Percentiles rank a stretch among this genome's conserved stretches.
phyloP scores from a whole-genome alignment of 64 coral and sea anemone species.

The Pocillopora damicornis region DNA sequence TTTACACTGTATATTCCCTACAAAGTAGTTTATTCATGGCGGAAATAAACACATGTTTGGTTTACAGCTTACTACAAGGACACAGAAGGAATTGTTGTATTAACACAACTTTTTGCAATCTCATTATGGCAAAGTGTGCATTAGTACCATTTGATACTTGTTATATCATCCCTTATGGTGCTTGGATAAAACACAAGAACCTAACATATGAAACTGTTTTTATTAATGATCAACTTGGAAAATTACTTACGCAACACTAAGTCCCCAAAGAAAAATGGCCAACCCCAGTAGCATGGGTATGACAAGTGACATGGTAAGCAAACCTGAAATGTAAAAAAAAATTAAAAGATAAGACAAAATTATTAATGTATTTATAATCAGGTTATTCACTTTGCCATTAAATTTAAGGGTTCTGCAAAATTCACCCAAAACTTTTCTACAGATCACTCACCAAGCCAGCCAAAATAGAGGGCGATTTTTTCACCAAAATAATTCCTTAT shows the following conservation, averaged over 20 bases:
- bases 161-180: too few species aligned
- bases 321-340: conserved; percentile 36
- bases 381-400: neutral
- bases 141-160: too few species aligned
- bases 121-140: too few species aligned
- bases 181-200: too few species aligned
- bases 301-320: conserved; percentile 66
- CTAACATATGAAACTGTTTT: too few species aligned
- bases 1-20: too few species aligned
- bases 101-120: too few species aligned
- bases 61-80: too few species aligned
- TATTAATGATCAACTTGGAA: neutral
- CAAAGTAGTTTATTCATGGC: too few species aligned
- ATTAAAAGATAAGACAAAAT: neutral
- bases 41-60: too few species aligned
- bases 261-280: conserved; percentile 77
- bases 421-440: neutral
- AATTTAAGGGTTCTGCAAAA: neutral
- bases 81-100: too few species aligned
- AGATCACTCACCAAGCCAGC: conserved; percentile 78
- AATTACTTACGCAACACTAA: conserved; percentile 70
- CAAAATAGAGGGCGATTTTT: conserved; percentile 94
- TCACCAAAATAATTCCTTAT: conserved; percentile 99
- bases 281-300: conserved; percentile 75
- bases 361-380: neutral